Evolutionary conservation across 2,113 vertebrate species (phyloP), one percentile per base, ranked within the genome.

Genomic region (Macaca fascicularis): DNA sequence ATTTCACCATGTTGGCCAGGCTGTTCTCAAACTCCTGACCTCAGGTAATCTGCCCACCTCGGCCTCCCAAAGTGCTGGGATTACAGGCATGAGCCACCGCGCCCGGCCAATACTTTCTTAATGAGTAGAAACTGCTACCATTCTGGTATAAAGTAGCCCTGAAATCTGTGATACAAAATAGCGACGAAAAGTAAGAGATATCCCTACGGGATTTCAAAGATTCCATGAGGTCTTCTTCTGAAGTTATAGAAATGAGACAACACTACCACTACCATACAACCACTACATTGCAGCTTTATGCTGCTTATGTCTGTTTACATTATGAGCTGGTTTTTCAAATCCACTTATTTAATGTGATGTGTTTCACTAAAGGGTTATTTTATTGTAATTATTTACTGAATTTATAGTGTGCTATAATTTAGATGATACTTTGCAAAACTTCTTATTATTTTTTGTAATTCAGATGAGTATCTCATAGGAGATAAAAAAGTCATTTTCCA

Each of bases 191-290:
- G 23, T 23, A 48, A 84, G 45, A 52, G 35, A 7, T 43, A 5
- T 30, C 23, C 5, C 10, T 48, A 48, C 43, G 91, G 57, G 67
- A 72, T 43, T 9, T 13, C 14, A 43, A 0, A 4, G 69, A 64
- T 30, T 64, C 79, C 6, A 0, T 17, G 35, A 11, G 8, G 20
- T 50, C 43, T 96, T 93, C 48, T 67, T 40, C 8, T 67, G 38
- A 67, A 85, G 12, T 64, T 50, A 40, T 8, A 67, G 50, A 50
- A 79, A 61, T 69, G 11, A 40, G 50, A 35, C 6, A 55, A 45
- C 1, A 1, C 45, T 4, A 1, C 13, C 23, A 57, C 43, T 2
- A 12, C 16, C 48, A 52, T 0, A 1, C 45, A 4, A 1, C 13
- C 23, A 57, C 43, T 2, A 12, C 16, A 5, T 5, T 1, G 3